Conservation (phyloP, 2,888 invertebrate species). For the Eupithecia centaureata region DNA sequence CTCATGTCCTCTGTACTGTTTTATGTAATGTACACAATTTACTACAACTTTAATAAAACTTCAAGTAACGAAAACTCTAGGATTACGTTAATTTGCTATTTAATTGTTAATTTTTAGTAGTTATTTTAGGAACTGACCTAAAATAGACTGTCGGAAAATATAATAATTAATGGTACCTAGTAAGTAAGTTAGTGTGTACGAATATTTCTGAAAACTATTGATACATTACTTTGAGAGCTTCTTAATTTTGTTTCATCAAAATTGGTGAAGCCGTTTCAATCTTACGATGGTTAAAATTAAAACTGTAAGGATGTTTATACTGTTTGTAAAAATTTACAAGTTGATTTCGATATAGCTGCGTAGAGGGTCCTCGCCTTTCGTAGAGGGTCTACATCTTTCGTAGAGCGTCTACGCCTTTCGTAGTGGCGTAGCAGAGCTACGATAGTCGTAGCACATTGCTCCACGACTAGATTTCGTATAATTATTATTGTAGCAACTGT, state of each 20-base stretch:
- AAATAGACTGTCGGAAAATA: too few species aligned
- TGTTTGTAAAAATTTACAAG: background rate
- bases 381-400: too few species aligned
- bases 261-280: background rate
- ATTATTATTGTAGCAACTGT: background rate
- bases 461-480: background rate
- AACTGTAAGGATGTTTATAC: background rate
- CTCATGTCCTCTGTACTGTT: too few species aligned
- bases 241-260: background rate
- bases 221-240: background rate
- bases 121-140: too few species aligned
- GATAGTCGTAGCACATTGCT: conserved; percentile 2
- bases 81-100: background rate
- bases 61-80: conserved; percentile 4
- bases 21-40: background rate
- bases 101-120: background rate
- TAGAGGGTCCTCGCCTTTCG: too few species aligned
- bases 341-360: background rate
- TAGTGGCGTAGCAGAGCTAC: conserved; percentile 7
- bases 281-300: too few species aligned
- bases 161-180: too few species aligned
- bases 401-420: conserved; percentile 7
- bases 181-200: background rate
- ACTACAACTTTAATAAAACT: conserved; percentile 12
- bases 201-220: background rate